Evolutionary conservation across 2,113 vertebrate species (phyloP).

Genomic region (Tragelaphus imberbis): DNA sequence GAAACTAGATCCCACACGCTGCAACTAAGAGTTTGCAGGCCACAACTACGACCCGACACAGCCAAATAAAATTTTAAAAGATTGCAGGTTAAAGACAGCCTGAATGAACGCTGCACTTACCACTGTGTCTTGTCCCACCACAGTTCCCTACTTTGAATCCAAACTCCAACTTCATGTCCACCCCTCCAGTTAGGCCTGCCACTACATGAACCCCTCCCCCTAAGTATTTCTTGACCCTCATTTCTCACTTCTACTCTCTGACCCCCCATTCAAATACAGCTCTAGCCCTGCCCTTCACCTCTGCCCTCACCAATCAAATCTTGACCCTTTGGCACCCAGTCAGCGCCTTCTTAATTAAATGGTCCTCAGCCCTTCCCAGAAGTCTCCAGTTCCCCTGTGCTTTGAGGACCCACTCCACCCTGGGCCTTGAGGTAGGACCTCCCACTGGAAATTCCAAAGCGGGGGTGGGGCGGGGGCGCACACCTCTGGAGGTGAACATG

Average conservation of each 20-base stretch:
- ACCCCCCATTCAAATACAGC: not conserved
- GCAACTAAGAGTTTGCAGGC: not conserved
- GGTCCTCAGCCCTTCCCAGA: not conserved
- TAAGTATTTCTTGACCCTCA: not conserved
- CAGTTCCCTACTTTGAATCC: not conserved
- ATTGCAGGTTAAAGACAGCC: rapidly evolving
- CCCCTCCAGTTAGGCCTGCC: not conserved
- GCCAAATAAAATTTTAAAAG: not conserved
- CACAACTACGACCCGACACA: not conserved
- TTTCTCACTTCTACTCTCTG: not conserved
- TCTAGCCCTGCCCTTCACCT: not conserved
- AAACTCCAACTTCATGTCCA: not conserved
- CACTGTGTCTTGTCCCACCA: not conserved
- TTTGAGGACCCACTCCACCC: not conserved
- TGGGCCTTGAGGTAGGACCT: too few relatives aligned
- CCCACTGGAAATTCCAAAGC: not conserved
- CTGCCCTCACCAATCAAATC: not conserved
- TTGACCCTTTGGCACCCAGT: not conserved
- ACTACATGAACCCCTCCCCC: not conserved
- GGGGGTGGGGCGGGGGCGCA: rapidly evolving
- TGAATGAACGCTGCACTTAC: not conserved
- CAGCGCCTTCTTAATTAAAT: not conserved
- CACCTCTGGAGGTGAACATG: not conserved
- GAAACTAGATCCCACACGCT: not conserved
- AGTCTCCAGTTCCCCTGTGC: not conserved